Percentiles rank a stretch among this genome's conserved stretches.
Conservation (phyloP, 2,888 invertebrate genomes). For the Cerceris rybyensis region DNA sequence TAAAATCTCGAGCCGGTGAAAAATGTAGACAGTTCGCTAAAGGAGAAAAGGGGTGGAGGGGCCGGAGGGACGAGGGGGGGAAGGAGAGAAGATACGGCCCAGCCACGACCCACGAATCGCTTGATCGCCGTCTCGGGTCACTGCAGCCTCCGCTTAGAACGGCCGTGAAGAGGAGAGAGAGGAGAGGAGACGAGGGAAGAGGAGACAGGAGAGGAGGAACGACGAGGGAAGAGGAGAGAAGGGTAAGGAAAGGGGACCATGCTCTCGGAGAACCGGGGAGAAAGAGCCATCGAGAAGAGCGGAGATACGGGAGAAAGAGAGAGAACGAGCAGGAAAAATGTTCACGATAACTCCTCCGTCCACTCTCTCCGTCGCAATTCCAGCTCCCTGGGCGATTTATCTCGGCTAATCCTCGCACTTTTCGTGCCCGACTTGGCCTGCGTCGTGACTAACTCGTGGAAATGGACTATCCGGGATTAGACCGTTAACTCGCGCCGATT, state of each 20-base stretch:
- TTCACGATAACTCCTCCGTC: conserved; percentile 68
- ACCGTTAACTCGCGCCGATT: conserved; percentile 23
- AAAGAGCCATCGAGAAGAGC: background rate
- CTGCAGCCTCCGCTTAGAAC: conserved; percentile 60
- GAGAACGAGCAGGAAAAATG: conserved; percentile 68
- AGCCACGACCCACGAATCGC: conserved; percentile 75
- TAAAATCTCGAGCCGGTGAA: conserved; percentile 79
- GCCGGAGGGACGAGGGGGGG: conserved; percentile 23
- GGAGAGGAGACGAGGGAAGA: conserved; percentile 8
- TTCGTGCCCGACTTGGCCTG: conserved; percentile 38
- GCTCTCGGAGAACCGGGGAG: conserved; percentile 14
- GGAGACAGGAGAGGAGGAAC: conserved; percentile 39
- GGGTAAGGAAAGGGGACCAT: conserved; percentile 13
- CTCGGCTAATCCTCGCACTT: conserved; percentile 63
- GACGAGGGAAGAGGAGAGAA: background rate
- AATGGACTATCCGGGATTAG: conserved; percentile 4
- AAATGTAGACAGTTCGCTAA: conserved; percentile 76
- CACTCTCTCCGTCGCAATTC: conserved; percentile 50
- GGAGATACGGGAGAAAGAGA: conserved; percentile 29
- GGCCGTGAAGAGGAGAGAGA: conserved; percentile 21
- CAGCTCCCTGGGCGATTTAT: conserved; percentile 64
- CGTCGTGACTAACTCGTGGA: conserved; percentile 21
- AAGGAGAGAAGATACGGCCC: conserved; percentile 68
- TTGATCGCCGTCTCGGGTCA: conserved; percentile 76
- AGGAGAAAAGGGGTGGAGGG: conserved; percentile 26